Evolutionary conservation across 2,797 vertebrate genomes (phyloP).

Genomic region (Semotilus atromaculatus): DNA sequence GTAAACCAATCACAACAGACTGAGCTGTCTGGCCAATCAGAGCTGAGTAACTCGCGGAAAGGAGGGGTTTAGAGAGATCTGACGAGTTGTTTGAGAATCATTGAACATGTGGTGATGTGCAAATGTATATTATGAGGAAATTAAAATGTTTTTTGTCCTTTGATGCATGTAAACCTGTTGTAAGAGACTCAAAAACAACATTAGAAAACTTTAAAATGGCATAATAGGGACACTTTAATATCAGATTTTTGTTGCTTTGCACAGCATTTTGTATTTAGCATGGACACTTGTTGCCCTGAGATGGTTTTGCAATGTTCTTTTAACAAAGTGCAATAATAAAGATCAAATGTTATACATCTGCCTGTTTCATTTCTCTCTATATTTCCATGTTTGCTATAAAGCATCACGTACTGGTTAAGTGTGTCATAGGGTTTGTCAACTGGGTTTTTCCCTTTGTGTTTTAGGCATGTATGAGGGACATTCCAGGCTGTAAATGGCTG

Average conservation of each 20-base stretch:
- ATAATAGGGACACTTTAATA: too few relatives aligned
- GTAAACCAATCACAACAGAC: too few relatives aligned
- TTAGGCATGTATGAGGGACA: conserved; percentile 98
- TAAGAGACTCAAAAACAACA: too few relatives aligned
- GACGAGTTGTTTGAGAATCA: too few relatives aligned
- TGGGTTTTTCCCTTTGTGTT: conserved; percentile 11
- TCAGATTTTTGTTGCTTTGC: not conserved
- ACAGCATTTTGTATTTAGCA: not conserved
- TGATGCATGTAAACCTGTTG: too few relatives aligned
- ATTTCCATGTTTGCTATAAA: not conserved
- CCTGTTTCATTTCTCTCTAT: conserved; percentile 23
- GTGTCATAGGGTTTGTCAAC: not conserved
- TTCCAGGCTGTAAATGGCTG: conserved; percentile 96
- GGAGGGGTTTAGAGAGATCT: too few relatives aligned
- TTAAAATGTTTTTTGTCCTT: too few relatives aligned
- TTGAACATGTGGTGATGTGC: too few relatives aligned
- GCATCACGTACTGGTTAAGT: not conserved
- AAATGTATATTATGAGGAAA: too few relatives aligned
- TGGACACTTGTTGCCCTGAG: not conserved
- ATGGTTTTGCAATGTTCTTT: not conserved
- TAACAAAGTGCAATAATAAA: not conserved
- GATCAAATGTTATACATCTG: not conserved
- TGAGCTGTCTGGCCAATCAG: too few relatives aligned
- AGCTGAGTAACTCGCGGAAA: too few relatives aligned
- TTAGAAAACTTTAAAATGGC: too few relatives aligned